These are phyloP conservation scores for Archivesica marissinica DNA, from an alignment of 1,140 invertebrate species.

Conservation along the genomic window DNA sequence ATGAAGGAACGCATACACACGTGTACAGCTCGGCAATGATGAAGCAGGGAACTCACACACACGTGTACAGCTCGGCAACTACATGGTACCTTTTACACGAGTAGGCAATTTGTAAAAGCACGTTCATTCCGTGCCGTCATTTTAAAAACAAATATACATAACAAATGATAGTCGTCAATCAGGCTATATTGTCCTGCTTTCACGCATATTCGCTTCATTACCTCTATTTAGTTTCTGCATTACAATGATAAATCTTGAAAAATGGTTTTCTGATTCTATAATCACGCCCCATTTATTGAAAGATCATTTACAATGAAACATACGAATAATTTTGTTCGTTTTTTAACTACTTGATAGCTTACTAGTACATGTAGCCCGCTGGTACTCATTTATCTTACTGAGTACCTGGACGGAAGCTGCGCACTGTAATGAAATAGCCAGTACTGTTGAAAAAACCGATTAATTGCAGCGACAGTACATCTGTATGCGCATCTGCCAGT, in stretches of 20 bases:
- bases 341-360: too few relatives aligned
- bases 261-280: conserved; percentile 27
- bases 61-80: too few relatives aligned
- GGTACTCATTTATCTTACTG: too few relatives aligned
- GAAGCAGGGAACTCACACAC: too few relatives aligned
- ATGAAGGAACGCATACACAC: too few relatives aligned
- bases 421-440: background rate
- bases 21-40: too few relatives aligned
- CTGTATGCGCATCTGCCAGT: conserved; percentile 48
- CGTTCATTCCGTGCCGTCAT: background rate
- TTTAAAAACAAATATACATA: conserved; percentile 1
- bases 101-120: too few relatives aligned
- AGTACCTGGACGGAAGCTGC: too few relatives aligned
- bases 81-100: too few relatives aligned
- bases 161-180: background rate
- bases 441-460: background rate
- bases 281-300: background rate
- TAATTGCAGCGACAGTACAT: background rate
- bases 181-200: background rate
- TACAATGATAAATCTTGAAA: conserved; percentile 6
- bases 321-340: too few relatives aligned
- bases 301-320: background rate
- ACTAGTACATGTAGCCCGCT: too few relatives aligned
- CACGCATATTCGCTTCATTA: background rate
- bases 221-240: background rate